Evolutionary conservation across 1,140 invertebrate species (phyloP), one percentile per base, ranked within the genome.

Genomic region (Laupala kohalensis): DNA sequence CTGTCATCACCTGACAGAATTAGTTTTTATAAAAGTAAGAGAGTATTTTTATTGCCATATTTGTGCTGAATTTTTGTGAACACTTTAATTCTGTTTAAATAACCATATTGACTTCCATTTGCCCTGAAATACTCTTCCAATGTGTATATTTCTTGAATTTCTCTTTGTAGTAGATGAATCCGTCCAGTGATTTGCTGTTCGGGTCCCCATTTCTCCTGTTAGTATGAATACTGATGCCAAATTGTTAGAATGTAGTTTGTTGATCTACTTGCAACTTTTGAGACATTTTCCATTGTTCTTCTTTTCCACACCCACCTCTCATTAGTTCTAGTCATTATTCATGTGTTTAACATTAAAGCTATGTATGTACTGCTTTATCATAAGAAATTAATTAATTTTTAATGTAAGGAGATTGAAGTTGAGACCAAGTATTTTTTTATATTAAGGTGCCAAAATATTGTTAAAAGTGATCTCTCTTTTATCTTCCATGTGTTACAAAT

Each of bases 151-250:
- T 65, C 64, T n/a, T 23, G 6, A 65, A 25, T 65, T 65, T 9
- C 19, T 62, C 37, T 62, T 12, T 65, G 64, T 65, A 25, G 64
- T 65, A n/a, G 64, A 28, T 68, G 67, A 37, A 26, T 68, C 67
- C 67, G 67, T 68, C 67, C 67, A 68, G 67, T 68, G 19, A 27
- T 68, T 5, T 68, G 67, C 67, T 68, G 67, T 68, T 68, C 67
- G 67, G 67, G 67, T 53, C 37, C 9, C 9, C 19, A 53, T 53
- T n/a, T n/a, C n/a, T n/a, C n/a, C n/a, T n/a, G n/a, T n/a, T n/a
- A n/a, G n/a, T n/a, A n/a, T n/a, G n/a, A n/a, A n/a, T n/a, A n/a
- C n/a, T n/a, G n/a, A n/a, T n/a, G n/a, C n/a, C n/a, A n/a, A n/a
- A n/a, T n/a, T n/a, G n/a, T n/a, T n/a, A n/a, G n/a, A n/a, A n/a